Conservation (phyloP, 2,797 vertebrate genomes). For the Glyptemys insculpta region DNA sequence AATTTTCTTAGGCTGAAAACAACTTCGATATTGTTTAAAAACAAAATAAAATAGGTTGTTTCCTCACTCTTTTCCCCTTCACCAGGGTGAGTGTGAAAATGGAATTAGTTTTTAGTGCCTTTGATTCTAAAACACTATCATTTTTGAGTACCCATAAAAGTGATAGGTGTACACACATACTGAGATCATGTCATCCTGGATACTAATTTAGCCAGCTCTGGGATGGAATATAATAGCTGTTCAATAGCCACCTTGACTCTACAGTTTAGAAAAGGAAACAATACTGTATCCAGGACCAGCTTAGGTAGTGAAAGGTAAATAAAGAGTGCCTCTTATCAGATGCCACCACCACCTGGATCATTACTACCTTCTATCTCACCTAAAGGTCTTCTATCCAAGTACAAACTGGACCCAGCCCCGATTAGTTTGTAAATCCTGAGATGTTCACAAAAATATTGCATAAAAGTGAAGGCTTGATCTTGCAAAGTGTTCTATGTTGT, state of each 20-base stretch:
- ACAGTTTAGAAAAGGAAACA: not conserved
- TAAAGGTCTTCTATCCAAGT: not conserved
- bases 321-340: not conserved
- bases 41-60: fast-evolving
- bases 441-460: not conserved
- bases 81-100: fast-evolving
- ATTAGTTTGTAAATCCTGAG: not conserved
- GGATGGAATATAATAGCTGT: not conserved
- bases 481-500: fast-evolving
- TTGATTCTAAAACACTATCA: not conserved
- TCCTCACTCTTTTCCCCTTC: not conserved
- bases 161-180: fast-evolving
- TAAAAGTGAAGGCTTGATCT: fast-evolving
- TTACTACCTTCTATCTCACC: fast-evolving
- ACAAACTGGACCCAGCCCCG: not conserved
- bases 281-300: not conserved
- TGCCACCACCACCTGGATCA: not conserved
- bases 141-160: not conserved
- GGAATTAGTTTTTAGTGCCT: not conserved
- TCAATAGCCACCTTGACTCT: not conserved
- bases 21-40: fast-evolving
- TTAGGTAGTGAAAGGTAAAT: not conserved
- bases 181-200: fast-evolving
- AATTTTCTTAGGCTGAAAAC: too few relatives aligned
- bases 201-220: not conserved